Evolutionary conservation across 2,888 invertebrate genomes (phyloP).

Genomic region (Sarcophaga carnaria): DNA sequence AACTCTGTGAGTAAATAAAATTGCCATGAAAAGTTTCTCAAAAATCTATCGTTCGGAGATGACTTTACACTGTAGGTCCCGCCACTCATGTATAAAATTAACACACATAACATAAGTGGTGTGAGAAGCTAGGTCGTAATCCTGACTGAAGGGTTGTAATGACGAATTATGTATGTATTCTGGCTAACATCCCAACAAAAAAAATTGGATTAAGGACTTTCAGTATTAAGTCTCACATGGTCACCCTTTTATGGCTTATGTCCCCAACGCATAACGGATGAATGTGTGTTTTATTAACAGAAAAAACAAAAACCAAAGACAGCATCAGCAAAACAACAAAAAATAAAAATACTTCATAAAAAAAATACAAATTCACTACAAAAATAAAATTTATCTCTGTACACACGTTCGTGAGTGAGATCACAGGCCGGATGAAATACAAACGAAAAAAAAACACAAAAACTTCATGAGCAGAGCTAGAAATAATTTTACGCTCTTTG

Average conservation of each 20-base stretch:
- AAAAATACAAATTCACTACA: conserved; percentile 49
- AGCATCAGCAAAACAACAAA: conserved; percentile 4
- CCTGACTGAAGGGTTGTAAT: too few species aligned
- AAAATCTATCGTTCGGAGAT: too few species aligned
- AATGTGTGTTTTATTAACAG: conserved; percentile 43
- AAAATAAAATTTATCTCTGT: conserved; percentile 59
- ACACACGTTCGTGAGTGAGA: conserved; percentile 67
- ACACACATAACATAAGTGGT: too few species aligned
- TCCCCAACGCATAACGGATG: conserved; percentile 52
- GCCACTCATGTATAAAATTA: too few species aligned
- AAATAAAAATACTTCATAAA: neutral
- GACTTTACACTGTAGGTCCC: too few species aligned
- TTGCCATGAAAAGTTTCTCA: too few species aligned
- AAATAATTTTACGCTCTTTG: neutral
- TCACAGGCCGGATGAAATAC: conserved; percentile 69
- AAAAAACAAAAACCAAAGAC: conserved; percentile 19
- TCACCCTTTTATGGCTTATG: conserved; percentile 15
- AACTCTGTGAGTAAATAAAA: too few species aligned
- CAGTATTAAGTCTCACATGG: conserved; percentile 9
- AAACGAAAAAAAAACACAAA: conserved; percentile 45
- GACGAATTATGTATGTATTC: too few species aligned
- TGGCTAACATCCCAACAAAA: too few species aligned
- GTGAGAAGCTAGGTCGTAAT: too few species aligned
- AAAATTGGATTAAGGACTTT: too few species aligned
- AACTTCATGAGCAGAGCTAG: conserved; percentile 11